phyloP scores from a whole-genome alignment of 2,113 vertebrate genomes.

The Colaptes auratus region DNA sequence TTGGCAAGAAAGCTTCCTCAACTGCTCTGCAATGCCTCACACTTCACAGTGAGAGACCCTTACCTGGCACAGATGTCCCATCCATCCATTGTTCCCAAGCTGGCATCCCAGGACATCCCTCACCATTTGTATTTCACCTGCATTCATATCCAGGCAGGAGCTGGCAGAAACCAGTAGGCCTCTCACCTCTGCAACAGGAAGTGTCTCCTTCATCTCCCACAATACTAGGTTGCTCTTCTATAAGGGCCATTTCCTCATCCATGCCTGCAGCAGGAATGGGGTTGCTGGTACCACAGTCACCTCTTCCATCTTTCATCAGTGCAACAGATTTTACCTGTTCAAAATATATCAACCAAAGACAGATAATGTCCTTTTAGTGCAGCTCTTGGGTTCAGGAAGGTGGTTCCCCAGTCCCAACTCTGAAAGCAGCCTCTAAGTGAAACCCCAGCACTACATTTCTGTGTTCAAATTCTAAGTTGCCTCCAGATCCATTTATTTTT shows the following conservation, averaged over 20 bases:
- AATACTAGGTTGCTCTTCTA: accelerated
- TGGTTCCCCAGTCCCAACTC: accelerated
- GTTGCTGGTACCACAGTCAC: accelerated
- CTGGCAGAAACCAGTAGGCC: background rate
- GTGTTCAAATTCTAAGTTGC: background rate
- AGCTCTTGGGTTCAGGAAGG: background rate
- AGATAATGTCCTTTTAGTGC: background rate
- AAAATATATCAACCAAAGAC: background rate
- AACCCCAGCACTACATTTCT: background rate
- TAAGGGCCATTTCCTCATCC: background rate
- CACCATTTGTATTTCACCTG: accelerated
- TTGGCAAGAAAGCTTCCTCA: background rate
- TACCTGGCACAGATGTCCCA: accelerated
- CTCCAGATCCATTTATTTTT: background rate
- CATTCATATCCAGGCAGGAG: accelerated
- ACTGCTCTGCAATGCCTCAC: accelerated
- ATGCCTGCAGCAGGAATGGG: background rate
- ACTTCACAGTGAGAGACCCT: accelerated
- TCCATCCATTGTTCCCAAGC: background rate
- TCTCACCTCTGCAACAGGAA: background rate
- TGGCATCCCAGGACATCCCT: background rate
- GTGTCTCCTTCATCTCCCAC: background rate
- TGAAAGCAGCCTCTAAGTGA: background rate
- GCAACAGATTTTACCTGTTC: background rate
- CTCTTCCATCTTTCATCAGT: background rate